Base-by-base conservation (phyloP, 2,888 invertebrate species). In the Callosobruchus maculatus region DNA sequence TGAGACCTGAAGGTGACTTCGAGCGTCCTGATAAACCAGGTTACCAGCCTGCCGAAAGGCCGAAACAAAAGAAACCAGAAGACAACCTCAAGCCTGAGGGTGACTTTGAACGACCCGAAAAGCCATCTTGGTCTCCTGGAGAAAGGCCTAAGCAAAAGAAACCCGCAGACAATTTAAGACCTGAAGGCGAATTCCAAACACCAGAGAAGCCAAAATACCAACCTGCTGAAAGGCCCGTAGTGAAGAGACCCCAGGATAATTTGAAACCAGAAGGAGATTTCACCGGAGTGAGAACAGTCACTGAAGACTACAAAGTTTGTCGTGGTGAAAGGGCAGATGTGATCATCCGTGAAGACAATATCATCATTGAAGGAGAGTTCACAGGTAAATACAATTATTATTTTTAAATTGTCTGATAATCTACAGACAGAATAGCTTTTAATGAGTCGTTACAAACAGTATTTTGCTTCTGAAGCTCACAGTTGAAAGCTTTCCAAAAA, bases 281-380 rank as follows among this genome's bases (percentile, higher is more conserved):
- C 75, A 90, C 90, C 20, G 89, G 89, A 67, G 87, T 87, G 67
- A 87, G 89, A 77, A 88, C 88, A 21, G 87, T 88, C 70, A 88
- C 88, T 22, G 90, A 91, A 75, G 92, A 92, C 82, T 91, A 90
- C 78, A 88, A 86, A 76, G 88, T 90, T n/a, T 89, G 90, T 0
- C 88, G 86, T 31, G 92, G 91, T 0, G 92, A 92, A 83, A 88
- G 92, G 79, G 91, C 91, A 66, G 91, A 92, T 84, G 90, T 93
- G 22, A 88, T 90, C 76, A 89, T 90, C 76, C 91, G 89, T 70
- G 89, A 90, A 77, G 92, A 93, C 83, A 93, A 94, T 82, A 89
- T 93, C 20, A 89, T 89, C 67, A 88, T 90, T 72, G 90, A 91
- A 88, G 91, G 92, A 80, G 90, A 91, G 85, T 93, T 93, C 79